Evolutionary conservation across 2,888 invertebrate genomes (phyloP).

Genomic region (Apamea monoglypha): DNA sequence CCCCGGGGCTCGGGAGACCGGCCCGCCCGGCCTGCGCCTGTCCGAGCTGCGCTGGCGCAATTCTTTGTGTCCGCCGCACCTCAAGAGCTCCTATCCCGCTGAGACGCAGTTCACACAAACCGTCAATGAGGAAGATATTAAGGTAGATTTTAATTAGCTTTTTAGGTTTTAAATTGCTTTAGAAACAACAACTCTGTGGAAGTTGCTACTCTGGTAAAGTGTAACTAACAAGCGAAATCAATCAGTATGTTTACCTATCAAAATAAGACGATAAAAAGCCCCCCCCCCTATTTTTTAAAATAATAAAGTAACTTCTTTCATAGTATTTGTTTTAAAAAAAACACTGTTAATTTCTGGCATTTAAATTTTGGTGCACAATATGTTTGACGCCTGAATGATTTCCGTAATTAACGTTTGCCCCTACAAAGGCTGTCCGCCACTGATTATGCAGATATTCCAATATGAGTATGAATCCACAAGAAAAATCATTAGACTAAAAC

Average conservation of each 20-base stretch:
- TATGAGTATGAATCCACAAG: neutral
- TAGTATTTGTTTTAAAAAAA: neutral
- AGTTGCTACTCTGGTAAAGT: neutral
- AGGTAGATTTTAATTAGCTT: constrained; percentile 70
- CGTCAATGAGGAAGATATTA: constrained; percentile 87
- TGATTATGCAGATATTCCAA: neutral
- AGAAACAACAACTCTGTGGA: no score
- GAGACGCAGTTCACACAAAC: constrained; percentile 93
- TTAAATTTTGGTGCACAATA: neutral
- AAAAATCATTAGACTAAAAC: neutral
- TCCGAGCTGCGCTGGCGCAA: constrained; percentile 95
- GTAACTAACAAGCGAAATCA: neutral
- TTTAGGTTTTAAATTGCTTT: no score
- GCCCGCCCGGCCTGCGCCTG: constrained; percentile 75
- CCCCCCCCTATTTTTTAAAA: no score
- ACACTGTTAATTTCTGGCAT: neutral
- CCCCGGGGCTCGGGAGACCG: constrained; percentile 2
- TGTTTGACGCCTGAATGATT: neutral
- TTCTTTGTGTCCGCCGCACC: constrained; percentile 95
- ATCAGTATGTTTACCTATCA: neutral
- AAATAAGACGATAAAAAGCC: neutral
- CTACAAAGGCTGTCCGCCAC: neutral
- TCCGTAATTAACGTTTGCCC: neutral
- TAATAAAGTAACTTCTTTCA: neutral
- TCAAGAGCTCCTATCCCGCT: constrained; percentile 96